Conservation (phyloP, 2,888 invertebrate species). For the Brenthis hecate region DNA sequence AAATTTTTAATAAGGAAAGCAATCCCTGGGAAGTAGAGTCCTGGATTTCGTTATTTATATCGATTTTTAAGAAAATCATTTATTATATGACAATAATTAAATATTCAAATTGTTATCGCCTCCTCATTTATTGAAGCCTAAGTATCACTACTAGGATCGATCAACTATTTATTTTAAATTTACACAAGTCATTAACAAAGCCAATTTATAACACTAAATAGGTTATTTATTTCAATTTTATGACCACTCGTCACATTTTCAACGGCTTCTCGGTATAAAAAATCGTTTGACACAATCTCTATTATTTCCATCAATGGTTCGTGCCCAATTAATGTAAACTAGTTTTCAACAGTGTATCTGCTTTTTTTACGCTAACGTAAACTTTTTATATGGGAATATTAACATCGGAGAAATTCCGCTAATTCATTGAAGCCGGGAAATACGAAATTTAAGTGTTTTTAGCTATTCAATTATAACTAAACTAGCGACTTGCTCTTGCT, state of each 20-base stretch:
- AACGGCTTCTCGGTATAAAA: constrained; percentile 29
- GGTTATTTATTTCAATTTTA: constrained; percentile 30
- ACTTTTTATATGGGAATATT: constrained; percentile 33
- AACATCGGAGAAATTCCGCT: constrained; percentile 19
- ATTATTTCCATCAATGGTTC: constrained; percentile 30
- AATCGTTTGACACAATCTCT: constrained; percentile 22
- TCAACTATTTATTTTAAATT: not conserved
- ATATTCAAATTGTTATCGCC: too few species aligned
- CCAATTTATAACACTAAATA: constrained; percentile 15
- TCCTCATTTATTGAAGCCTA: too few species aligned
- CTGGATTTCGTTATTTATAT: too few species aligned
- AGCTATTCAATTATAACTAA: not conserved
- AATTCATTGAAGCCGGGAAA: constrained; percentile 21
- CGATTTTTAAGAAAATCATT: too few species aligned
- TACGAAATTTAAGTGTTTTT: not conserved
- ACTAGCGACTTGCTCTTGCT: not conserved
- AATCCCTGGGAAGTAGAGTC: too few species aligned
- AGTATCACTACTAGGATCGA: not conserved
- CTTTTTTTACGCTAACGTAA: constrained; percentile 37
- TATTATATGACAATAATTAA: too few species aligned
- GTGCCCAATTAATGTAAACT: constrained; percentile 34
- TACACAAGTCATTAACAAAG: constrained; percentile 10
- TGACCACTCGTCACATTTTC: constrained; percentile 26
- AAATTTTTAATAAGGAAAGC: too few species aligned
- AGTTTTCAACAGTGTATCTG: constrained; percentile 34